Percentiles rank a stretch among this genome's conserved stretches.
These are phyloP conservation scores for Rhinichthys osculus DNA, from an alignment of 2,797 vertebrate genomes.

Conservation along the genomic window DNA sequence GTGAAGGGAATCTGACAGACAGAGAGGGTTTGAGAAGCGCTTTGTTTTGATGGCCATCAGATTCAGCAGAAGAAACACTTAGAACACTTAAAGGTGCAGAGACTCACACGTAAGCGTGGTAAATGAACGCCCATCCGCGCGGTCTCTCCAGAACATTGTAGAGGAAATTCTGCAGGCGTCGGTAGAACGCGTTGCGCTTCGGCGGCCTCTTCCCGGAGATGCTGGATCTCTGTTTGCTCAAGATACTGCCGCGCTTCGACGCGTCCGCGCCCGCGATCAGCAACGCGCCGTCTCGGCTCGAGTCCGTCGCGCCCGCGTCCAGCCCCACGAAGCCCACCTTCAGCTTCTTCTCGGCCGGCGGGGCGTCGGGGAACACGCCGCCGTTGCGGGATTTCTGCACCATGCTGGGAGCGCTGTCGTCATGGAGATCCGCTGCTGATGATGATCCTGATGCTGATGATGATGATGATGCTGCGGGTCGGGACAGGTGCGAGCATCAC, in stretches of 20 bases:
- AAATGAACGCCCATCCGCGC: constrained; percentile 96
- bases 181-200: constrained; percentile 93
- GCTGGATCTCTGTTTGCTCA: constrained; percentile 88
- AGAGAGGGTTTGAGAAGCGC: neutral
- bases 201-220: constrained; percentile 88
- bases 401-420: constrained; percentile 73
- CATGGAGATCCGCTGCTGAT: constrained; percentile 62
- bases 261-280: constrained; percentile 87
- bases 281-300: constrained; percentile 90
- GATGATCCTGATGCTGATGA: constrained; percentile 30
- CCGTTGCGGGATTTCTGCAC: constrained; percentile 96
- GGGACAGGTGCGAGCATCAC: constrained; percentile 62
- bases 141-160: constrained; percentile 97
- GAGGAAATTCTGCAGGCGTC: constrained; percentile 95
- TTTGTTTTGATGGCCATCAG: constrained; percentile 22
- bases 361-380: constrained; percentile 88
- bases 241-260: constrained; percentile 84
- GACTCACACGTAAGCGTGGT: constrained; percentile 96
- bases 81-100: neutral
- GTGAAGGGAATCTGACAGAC: neutral
- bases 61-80: neutral
- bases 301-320: constrained; percentile 88
- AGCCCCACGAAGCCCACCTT: constrained; percentile 97
- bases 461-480: constrained; percentile 53
- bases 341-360: constrained; percentile 91